Conservation (phyloP, 1,140 invertebrate species). For the Oryctes rhinoceros region DNA sequence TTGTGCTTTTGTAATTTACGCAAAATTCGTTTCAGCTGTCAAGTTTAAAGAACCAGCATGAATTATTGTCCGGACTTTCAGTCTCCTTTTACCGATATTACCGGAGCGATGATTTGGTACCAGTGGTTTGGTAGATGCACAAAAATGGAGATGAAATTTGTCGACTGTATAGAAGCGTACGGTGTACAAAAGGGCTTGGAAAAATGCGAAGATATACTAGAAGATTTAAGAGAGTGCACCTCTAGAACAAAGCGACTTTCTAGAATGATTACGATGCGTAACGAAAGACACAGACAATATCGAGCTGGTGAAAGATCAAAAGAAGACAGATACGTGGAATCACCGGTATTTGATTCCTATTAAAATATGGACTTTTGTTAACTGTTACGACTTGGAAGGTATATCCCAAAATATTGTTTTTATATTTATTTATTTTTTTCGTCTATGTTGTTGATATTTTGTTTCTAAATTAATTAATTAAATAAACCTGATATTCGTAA, state of each 20-base stretch:
- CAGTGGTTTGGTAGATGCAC: constrained; percentile 70
- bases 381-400: background rate
- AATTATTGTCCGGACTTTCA: constrained; percentile 68
- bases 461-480: too few species aligned
- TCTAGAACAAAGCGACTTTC: constrained; percentile 66
- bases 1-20: background rate
- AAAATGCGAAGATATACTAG: constrained; percentile 68
- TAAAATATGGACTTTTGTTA: constrained; percentile 59
- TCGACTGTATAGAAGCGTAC: constrained; percentile 80
- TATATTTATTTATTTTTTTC: too few species aligned
- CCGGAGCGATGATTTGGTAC: constrained; percentile 68
- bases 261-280: constrained; percentile 65
- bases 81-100: constrained; percentile 74
- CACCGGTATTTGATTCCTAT: constrained; percentile 53
- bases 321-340: constrained; percentile 60
- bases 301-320: constrained; percentile 60
- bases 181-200: constrained; percentile 66
- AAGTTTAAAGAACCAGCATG: background rate
- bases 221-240: constrained; percentile 74
- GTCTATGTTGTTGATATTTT: too few species aligned
- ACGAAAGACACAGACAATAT: constrained; percentile 66
- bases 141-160: constrained; percentile 70
- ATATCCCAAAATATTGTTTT: background rate
- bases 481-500: too few species aligned
- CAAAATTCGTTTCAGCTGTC: too few species aligned